These are phyloP conservation scores for Ceraclea dissimilis DNA, from an alignment of 2,888 invertebrate genomes.

Conservation along the genomic window DNA sequence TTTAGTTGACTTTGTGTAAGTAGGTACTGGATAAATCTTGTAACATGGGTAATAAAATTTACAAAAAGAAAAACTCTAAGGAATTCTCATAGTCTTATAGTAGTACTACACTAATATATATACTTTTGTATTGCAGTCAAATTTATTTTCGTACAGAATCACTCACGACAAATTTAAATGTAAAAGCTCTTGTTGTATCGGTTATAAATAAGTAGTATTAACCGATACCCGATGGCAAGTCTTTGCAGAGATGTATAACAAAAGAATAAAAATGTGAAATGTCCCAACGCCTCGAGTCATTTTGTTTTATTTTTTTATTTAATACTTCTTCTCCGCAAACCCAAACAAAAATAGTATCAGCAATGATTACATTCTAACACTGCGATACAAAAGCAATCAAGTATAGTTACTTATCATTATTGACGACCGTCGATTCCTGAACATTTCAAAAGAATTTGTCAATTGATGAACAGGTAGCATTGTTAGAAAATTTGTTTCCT, in stretches of 20 bases:
- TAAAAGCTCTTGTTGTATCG: slow-evolving; percentile 9
- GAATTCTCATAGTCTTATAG: slow-evolving; percentile 13
- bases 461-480: no score
- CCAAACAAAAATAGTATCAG: background rate
- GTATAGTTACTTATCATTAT: no score
- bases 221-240: slow-evolving; percentile 3
- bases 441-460: no score
- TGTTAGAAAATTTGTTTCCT: no score
- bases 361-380: background rate
- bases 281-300: slow-evolving; percentile 19
- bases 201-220: slow-evolving; percentile 14
- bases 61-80: slow-evolving; percentile 15
- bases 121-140: slow-evolving; percentile 18
- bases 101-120: no score
- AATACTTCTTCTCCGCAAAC: background rate
- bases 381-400: no score
- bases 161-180: slow-evolving; percentile 20
- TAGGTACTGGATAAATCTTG: slow-evolving; percentile 21
- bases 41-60: slow-evolving; percentile 20
- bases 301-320: background rate
- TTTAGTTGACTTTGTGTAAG: background rate
- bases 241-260: slow-evolving; percentile 13
- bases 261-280: slow-evolving; percentile 19
- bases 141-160: slow-evolving; percentile 23
- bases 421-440: no score